These are phyloP conservation scores for Seira musarum DNA, from an alignment of 2,888 invertebrate genomes.

Conservation along the genomic window DNA sequence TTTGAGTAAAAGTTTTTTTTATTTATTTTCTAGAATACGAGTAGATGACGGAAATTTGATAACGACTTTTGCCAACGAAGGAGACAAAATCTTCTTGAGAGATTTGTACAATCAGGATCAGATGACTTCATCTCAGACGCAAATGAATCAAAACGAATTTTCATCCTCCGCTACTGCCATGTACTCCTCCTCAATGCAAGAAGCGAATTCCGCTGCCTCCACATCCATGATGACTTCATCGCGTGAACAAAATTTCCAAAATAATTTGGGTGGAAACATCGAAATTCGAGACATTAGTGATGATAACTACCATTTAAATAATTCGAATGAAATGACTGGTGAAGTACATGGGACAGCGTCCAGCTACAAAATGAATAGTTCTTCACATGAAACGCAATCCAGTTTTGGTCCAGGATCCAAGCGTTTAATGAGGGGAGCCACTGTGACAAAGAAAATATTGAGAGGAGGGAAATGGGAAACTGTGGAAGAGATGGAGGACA, in stretches of 20 bases:
- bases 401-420: conserved; percentile 20
- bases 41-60: conserved; percentile 72
- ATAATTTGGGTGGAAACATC: conserved; percentile 63
- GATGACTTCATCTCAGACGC: conserved; percentile 31
- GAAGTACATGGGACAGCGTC: conserved; percentile 44
- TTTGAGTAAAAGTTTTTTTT: conserved; percentile 6
- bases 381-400: conserved; percentile 8
- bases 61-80: conserved; percentile 35
- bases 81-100: conserved; percentile 22
- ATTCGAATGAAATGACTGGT: conserved; percentile 41
- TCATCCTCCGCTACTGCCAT: conserved; percentile 19
- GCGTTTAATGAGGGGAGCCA: conserved; percentile 25
- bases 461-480: conserved; percentile 64
- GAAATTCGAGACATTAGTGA: conserved; percentile 63
- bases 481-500: conserved; percentile 52
- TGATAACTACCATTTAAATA: conserved; percentile 62
- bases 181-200: conserved; percentile 32
- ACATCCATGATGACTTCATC: conserved; percentile 46
- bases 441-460: conserved; percentile 48
- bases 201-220: conserved; percentile 21
- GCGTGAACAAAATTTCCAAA: conserved; percentile 42
- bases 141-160: conserved; percentile 27
- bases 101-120: conserved; percentile 2
- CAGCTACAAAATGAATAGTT: neutral
- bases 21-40: conserved; percentile 69